phyloP scores from a whole-genome alignment of 2,113 vertebrate genomes.

The Danionella cerebrum region DNA sequence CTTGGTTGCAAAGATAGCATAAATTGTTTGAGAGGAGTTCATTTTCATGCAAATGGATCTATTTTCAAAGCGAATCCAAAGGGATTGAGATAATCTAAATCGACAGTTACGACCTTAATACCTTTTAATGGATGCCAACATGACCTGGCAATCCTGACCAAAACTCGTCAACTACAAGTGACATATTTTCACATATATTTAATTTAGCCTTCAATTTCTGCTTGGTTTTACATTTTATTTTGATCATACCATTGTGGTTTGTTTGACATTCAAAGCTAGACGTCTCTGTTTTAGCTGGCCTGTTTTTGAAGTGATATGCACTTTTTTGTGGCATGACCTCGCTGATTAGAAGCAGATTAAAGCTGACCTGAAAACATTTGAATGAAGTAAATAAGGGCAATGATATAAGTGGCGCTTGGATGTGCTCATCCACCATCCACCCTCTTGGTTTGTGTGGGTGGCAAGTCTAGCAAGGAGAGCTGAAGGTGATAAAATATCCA shows the following conservation, averaged over 20 bases:
- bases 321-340: slow-evolving; percentile 42
- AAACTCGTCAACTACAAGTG: slow-evolving; percentile 1
- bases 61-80: slow-evolving; percentile 27
- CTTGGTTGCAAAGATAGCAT: too few species aligned
- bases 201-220: not conserved
- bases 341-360: slow-evolving; percentile 44
- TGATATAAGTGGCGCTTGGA: slow-evolving; percentile 34
- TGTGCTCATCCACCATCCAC: slow-evolving; percentile 15
- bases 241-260: slow-evolving; percentile 16
- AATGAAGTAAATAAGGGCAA: slow-evolving; percentile 43
- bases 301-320: slow-evolving; percentile 8
- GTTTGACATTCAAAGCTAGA: slow-evolving; percentile 11
- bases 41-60: not conserved
- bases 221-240: slow-evolving; percentile 13
- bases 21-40: not conserved
- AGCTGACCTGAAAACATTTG: slow-evolving; percentile 43
- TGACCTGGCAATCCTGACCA: not conserved
- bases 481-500: slow-evolving; percentile 42
- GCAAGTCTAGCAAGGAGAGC: slow-evolving; percentile 38
- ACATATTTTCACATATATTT: slow-evolving; percentile 19
- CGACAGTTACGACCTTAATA: slow-evolving; percentile 6
- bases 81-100: slow-evolving; percentile 15
- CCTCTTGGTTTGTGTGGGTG: slow-evolving; percentile 22
- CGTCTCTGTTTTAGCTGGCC: not conserved
- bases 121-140: not conserved